phyloP scores from a whole-genome alignment of 2,888 invertebrate genomes.

The Polietes domitor region DNA sequence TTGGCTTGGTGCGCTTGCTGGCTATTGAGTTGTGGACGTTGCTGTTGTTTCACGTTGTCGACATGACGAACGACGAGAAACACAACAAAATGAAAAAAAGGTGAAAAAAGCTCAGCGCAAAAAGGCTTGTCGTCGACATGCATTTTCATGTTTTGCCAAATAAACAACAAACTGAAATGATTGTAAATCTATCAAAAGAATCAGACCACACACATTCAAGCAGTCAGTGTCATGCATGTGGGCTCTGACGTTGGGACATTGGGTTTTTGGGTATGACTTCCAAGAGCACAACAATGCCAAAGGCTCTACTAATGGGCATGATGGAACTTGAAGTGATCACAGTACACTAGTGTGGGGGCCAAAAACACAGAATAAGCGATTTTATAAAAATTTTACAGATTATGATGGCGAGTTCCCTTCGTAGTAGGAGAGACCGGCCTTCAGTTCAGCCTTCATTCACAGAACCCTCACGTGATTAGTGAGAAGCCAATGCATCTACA shows the following conservation, averaged over 20 bases:
- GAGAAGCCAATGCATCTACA: no score
- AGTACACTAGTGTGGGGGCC: no score
- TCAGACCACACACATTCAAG: constrained; percentile 61
- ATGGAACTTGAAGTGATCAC: no score
- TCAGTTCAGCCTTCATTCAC: no score
- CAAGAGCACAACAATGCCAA: neutral
- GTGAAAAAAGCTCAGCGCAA: constrained; percentile 1
- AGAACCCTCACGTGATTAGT: no score
- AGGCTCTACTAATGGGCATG: neutral
- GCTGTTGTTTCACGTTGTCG: neutral
- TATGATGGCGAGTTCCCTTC: no score
- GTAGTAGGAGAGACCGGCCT: no score
- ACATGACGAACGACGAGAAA: constrained; percentile 16
- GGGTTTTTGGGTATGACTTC: neutral
- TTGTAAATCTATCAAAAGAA: constrained; percentile 66
- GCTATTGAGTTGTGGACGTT: constrained; percentile 10
- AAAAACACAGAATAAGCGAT: no score
- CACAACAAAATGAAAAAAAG: neutral
- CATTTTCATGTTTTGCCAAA: constrained; percentile 61
- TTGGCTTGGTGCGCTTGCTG: neutral
- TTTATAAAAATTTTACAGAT: no score
- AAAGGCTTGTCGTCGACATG: constrained; percentile 63
- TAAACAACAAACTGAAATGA: constrained; percentile 51
- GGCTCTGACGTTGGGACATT: constrained; percentile 18
- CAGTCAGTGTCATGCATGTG: constrained; percentile 1